Conservation (phyloP, 2,888 invertebrate species). For the Teleiodes luculella region DNA sequence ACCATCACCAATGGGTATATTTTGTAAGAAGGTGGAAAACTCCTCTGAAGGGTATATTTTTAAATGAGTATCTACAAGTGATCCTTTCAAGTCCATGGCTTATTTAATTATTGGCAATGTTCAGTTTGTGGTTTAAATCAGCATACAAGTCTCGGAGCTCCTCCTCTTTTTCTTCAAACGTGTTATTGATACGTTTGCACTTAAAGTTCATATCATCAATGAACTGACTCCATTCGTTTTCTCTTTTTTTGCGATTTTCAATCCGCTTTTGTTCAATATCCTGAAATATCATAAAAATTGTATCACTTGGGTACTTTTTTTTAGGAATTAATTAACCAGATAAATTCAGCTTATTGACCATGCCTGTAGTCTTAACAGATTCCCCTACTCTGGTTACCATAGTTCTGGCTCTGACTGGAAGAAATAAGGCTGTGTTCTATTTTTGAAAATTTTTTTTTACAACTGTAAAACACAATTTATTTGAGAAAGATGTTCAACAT, state of each 20-base stretch:
- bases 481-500: too few relatives aligned
- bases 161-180: slow-evolving; percentile 88
- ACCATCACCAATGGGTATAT: slow-evolving; percentile 61
- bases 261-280: slow-evolving; percentile 40
- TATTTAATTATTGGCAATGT: slow-evolving; percentile 69
- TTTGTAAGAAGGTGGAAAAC: slow-evolving; percentile 75
- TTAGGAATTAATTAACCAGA: too few relatives aligned
- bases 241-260: slow-evolving; percentile 53
- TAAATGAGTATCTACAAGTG: slow-evolving; percentile 81
- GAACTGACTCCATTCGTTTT: slow-evolving; percentile 84
- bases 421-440: background rate
- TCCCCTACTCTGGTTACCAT: too few relatives aligned
- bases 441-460: background rate
- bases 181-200: slow-evolving; percentile 86
- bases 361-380: too few relatives aligned
- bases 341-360: too few relatives aligned
- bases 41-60: slow-evolving; percentile 81
- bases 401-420: too few relatives aligned
- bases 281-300: slow-evolving; percentile 34
- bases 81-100: slow-evolving; percentile 74
- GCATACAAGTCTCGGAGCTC: slow-evolving; percentile 86
- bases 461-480: background rate
- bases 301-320: slow-evolving; percentile 93
- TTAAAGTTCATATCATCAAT: slow-evolving; percentile 88
- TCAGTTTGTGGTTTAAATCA: slow-evolving; percentile 85